phyloP scores from a whole-genome alignment of 2,888 invertebrate species.

The Xestia xanthographa region DNA sequence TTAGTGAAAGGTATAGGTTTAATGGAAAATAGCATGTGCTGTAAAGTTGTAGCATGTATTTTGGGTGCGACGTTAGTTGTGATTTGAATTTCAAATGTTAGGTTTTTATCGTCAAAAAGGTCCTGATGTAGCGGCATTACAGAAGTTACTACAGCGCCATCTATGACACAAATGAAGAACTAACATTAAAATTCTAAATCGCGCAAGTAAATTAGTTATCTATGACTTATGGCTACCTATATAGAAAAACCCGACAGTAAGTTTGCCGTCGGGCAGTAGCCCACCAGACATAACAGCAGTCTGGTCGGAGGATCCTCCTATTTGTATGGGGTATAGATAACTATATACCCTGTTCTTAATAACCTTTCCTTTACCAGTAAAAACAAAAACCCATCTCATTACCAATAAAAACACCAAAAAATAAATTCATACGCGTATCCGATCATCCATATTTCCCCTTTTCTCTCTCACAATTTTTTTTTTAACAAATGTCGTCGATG shows the following conservation, averaged over 20 bases:
- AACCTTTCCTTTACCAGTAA: not conserved
- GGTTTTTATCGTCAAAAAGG: not conserved
- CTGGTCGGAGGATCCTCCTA: no score
- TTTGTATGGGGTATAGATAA: no score
- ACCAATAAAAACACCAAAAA: not conserved
- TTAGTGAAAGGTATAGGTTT: conserved; percentile 34
- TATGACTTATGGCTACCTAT: no score
- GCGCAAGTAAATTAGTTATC: no score
- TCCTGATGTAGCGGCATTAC: no score
- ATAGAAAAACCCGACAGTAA: no score
- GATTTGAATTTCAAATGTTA: not conserved
- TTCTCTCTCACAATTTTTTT: conserved; percentile 51
- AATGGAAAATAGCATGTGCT: conserved; percentile 18
- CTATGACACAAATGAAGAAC: no score
- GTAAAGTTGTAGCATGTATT: conserved; percentile 4
- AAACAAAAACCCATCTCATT: conserved; percentile 1
- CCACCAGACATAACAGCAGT: no score
- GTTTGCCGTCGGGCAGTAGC: no score
- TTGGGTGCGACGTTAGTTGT: not conserved
- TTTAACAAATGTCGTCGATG: conserved; percentile 66
- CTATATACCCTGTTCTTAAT: no score
- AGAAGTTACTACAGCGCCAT: not conserved
- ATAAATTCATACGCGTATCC: conserved; percentile 41
- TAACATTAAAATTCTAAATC: no score
- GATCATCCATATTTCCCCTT: conserved; percentile 15